Evolutionary conservation across 2,113 vertebrate species (phyloP).

Genomic region (Glaucomys volans): DNA sequence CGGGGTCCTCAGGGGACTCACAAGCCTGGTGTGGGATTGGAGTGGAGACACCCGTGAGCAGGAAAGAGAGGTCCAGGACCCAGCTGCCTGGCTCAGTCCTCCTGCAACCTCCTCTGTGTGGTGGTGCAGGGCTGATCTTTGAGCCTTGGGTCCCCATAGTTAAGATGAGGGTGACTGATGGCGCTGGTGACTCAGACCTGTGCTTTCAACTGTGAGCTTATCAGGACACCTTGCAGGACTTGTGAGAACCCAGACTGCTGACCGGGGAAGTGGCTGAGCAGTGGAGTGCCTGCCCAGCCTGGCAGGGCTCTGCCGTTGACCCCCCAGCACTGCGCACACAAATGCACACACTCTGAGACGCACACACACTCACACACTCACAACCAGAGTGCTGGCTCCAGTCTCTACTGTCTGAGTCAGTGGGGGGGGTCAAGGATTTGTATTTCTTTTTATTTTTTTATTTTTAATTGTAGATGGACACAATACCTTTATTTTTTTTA

Average conservation of each 20-base stretch:
- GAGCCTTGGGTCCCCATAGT: background rate
- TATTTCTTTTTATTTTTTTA: background rate
- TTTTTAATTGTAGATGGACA: too few species aligned
- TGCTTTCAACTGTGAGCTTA: background rate
- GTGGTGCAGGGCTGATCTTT: background rate
- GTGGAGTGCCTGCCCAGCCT: background rate
- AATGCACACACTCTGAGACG: too few species aligned
- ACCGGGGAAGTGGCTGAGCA: background rate
- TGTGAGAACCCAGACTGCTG: background rate
- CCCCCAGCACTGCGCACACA: too few species aligned
- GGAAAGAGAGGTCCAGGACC: background rate
- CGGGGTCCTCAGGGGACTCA: background rate
- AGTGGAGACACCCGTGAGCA: background rate
- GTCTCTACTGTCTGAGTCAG: background rate
- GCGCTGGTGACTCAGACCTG: background rate
- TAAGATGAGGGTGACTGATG: background rate
- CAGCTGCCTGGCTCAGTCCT: background rate
- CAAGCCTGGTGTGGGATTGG: background rate
- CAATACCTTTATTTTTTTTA: too few species aligned
- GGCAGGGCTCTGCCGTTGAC: background rate
- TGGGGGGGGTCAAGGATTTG: too few species aligned
- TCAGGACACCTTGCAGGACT: background rate
- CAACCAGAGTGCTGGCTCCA: background rate
- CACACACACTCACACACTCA: background rate
- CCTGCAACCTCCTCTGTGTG: background rate